Percentiles rank a stretch among this genome's conserved stretches.
Evolutionary conservation across 2,113 vertebrate genomes (phyloP).

Genomic region (Atlantisia rogersi): DNA sequence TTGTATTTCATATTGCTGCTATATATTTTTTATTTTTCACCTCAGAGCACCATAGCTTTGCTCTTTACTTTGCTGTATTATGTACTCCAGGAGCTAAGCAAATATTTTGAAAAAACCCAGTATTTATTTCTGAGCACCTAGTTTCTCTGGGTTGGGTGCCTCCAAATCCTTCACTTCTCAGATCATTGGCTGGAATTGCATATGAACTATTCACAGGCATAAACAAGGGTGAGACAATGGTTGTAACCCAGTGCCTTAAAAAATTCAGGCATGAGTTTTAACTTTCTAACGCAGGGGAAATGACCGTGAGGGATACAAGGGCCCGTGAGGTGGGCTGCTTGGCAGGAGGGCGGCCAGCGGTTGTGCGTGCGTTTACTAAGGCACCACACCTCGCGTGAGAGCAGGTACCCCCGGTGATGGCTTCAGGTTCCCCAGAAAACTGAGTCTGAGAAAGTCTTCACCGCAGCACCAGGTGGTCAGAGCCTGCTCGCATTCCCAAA

Average conservation of each 20-base stretch:
- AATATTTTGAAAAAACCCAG: not conserved
- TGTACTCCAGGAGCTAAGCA: not conserved
- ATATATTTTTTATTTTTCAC: rapidly evolving
- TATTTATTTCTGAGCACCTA: not conserved
- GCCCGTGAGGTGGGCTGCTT: rapidly evolving
- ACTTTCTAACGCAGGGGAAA: rapidly evolving
- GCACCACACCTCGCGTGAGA: rapidly evolving
- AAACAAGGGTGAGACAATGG: rapidly evolving
- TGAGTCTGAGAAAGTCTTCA: not conserved
- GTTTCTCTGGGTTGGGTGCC: not conserved
- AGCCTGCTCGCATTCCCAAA: rapidly evolving
- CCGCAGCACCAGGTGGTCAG: not conserved
- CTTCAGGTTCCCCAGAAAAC: not conserved
- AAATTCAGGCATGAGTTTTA: rapidly evolving
- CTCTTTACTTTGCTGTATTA: not conserved
- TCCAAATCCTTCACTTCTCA: not conserved
- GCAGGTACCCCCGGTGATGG: no score
- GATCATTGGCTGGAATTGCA: rapidly evolving
- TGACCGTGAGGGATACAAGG: rapidly evolving
- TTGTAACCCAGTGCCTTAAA: rapidly evolving
- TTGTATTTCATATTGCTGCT: not conserved
- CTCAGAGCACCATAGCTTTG: not conserved
- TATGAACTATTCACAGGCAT: rapidly evolving
- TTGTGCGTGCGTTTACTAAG: rapidly evolving
- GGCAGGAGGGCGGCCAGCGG: rapidly evolving